Evolutionary conservation across 2,888 invertebrate species (phyloP).

Genomic region (Lasioglossum oenotherae): DNA sequence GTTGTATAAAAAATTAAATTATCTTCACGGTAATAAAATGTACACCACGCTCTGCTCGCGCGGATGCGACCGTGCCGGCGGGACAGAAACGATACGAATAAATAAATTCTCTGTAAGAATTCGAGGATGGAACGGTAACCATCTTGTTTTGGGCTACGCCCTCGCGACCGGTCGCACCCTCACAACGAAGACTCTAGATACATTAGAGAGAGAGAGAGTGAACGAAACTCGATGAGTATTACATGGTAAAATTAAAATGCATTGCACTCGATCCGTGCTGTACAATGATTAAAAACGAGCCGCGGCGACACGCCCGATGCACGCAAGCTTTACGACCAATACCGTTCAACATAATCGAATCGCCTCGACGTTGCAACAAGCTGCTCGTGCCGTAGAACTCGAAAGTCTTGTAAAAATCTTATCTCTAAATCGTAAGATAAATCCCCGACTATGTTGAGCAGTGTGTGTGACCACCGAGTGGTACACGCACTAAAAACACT

Average conservation of each 20-base stretch:
- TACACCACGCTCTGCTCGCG: slow-evolving; percentile 34
- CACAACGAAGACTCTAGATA: slow-evolving; percentile 36
- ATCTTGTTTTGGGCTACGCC: background rate
- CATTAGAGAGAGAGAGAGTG: slow-evolving; percentile 52
- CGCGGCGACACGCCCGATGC: background rate
- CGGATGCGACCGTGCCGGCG: slow-evolving; percentile 34
- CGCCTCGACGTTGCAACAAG: background rate
- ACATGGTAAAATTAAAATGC: slow-evolving; percentile 74
- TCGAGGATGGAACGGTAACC: background rate
- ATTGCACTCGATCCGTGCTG: slow-evolving; percentile 67
- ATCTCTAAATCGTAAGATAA: background rate
- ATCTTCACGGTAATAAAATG: slow-evolving; percentile 60
- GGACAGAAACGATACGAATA: slow-evolving; percentile 1
- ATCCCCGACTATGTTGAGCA: slow-evolving; percentile 22
- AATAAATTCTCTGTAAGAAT: slow-evolving; percentile 16
- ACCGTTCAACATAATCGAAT: slow-evolving; percentile 7
- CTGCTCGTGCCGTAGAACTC: background rate
- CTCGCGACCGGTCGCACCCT: slow-evolving; percentile 39
- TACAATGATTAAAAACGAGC: slow-evolving; percentile 36
- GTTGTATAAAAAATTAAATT: slow-evolving; percentile 68
- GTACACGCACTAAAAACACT: background rate
- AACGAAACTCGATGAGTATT: slow-evolving; percentile 74
- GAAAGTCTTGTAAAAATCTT: slow-evolving; percentile 12
- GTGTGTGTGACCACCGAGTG: background rate
- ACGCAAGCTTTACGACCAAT: background rate